These are phyloP conservation scores for Microtus oregoni DNA, from an alignment of 2,113 vertebrate species.

Conservation along the genomic window DNA sequence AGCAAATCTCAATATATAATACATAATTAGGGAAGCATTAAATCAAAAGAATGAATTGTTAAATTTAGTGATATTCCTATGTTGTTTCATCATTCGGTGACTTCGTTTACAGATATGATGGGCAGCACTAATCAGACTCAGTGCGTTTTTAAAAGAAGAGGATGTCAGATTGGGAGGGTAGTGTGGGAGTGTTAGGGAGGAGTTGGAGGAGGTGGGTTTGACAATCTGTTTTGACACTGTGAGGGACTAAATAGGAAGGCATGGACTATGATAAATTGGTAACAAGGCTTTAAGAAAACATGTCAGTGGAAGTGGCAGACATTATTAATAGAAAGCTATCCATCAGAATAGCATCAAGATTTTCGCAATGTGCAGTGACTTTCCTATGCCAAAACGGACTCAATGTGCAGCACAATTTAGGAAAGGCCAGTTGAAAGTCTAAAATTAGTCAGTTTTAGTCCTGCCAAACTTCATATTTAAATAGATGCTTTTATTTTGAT, in stretches of 20 bases:
- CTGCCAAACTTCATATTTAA: constrained; percentile 28
- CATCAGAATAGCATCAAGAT: neutral
- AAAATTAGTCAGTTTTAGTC: neutral
- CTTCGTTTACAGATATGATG: neutral
- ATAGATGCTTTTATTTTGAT: constrained; percentile 50
- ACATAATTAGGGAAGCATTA: neutral
- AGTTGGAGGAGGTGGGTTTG: neutral
- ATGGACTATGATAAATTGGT: neutral
- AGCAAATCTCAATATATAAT: neutral
- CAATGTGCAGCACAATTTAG: neutral
- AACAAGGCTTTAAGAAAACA: neutral
- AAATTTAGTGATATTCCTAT: neutral
- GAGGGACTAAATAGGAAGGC: neutral
- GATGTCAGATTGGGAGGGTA: neutral
- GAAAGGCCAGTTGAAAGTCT: constrained; percentile 5
- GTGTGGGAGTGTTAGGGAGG: neutral
- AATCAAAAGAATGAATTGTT: neutral
- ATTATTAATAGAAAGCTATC: neutral
- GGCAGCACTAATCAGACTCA: too few relatives aligned
- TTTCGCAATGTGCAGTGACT: neutral
- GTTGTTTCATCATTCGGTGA: neutral
- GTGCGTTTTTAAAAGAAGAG: neutral
- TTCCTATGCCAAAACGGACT: neutral
- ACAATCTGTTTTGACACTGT: neutral
- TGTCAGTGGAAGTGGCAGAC: neutral